These are phyloP conservation scores for Narcine bancroftii DNA, from an alignment of 2,113 vertebrate species.

Conservation along the genomic window DNA sequence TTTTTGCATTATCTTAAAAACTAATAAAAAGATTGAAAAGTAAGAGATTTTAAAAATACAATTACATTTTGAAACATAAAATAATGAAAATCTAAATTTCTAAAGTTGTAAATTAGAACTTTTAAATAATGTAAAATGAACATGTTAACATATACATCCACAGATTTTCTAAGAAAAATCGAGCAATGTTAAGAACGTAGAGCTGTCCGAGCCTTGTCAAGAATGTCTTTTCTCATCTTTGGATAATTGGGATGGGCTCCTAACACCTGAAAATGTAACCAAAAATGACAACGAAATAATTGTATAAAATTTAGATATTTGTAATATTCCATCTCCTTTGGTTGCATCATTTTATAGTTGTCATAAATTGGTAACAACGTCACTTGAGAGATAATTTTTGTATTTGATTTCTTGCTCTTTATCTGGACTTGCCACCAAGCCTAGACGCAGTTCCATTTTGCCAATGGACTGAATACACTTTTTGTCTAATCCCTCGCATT, in stretches of 20 bases:
- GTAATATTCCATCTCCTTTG: neutral
- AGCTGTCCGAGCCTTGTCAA: constrained; percentile 85
- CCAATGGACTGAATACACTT: too few species aligned
- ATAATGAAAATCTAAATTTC: neutral
- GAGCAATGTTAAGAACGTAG: constrained; percentile 62
- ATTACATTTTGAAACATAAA: neutral
- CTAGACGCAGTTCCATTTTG: too few species aligned
- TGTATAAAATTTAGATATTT: too few species aligned
- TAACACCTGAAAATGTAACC: constrained; percentile 65
- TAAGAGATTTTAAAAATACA: too few species aligned
- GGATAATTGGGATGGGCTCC: constrained; percentile 83
- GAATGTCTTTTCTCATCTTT: constrained; percentile 90
- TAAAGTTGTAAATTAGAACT: neutral
- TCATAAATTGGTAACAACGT: neutral
- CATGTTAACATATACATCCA: neutral
- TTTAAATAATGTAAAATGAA: neutral
- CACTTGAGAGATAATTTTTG: neutral
- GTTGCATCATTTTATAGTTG: neutral
- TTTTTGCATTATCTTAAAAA: too few species aligned
- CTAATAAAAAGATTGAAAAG: too few species aligned
- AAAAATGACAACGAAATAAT: too few species aligned
- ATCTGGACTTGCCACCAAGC: too few species aligned
- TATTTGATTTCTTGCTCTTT: too few species aligned
- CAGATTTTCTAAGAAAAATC: neutral
- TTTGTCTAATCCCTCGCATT: too few species aligned